Evolutionary conservation across 2,113 vertebrate genomes (phyloP), one percentile per base, ranked within the genome.

Genomic region (Oceanites oceanicus): DNA sequence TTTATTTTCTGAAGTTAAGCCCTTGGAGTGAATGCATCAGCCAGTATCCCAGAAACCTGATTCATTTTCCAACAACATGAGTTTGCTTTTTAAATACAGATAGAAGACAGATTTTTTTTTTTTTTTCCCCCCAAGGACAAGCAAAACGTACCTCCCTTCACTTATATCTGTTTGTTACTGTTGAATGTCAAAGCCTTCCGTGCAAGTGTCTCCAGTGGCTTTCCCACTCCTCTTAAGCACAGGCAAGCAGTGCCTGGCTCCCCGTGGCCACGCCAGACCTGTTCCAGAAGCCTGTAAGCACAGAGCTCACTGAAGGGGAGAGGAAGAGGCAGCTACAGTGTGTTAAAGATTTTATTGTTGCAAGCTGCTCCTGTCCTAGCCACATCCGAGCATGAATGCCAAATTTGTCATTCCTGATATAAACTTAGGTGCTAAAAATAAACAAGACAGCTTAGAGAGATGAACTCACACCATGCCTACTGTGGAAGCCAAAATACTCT

Each of bases 401-500:
- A 92, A 59, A 86, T 84, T 86, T 88, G 88, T 90, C 95, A 56
- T 94, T 88, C 90, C 95, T 7, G 94, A 92, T 45, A 62, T 25
- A 77, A 94, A 92, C 82, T 21, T 4, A 63, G 88, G 82, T 15
- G 94, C 96, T 94, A 96, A 96, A 96, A 96, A 96, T 95, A 97
- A 96, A 70, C 86, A 29, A 8, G 78, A 13, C 29, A 1, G 74
- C 82, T 70, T 5, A 29, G 75, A 75, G 81, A 75, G 40, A 70
- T 11, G 85, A 55, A 45, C 77, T 79, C 50, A 1, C 81, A 11
- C 49, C 26, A 4, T 6, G 53, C 23, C 58, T 34, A 7, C 86
- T 1, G 66, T 2, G 49, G 56, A n/a, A 66, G 75, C 71, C 71
- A 49, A 58, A 78, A 61, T 0, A 18, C 21, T 88, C 63, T 7